Conservation (phyloP, 2,888 invertebrate genomes). For the Ophion costatus region DNA sequence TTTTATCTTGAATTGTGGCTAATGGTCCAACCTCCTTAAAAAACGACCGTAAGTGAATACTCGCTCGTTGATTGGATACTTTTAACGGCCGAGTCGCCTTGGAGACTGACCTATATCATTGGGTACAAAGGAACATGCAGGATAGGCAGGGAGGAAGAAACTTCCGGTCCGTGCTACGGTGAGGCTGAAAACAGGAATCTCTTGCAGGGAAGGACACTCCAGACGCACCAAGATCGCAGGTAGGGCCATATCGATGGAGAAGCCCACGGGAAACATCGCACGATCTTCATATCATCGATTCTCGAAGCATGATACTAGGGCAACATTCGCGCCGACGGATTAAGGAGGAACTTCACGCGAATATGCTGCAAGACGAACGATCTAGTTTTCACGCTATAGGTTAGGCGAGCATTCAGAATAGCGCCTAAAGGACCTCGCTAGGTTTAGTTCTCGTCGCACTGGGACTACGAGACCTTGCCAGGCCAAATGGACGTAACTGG, state of each 20-base stretch:
- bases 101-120: conserved; percentile 53
- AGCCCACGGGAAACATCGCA: conserved; percentile 41
- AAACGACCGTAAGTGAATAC: too few relatives aligned
- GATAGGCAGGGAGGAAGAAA: conserved; percentile 45
- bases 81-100: background rate
- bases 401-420: background rate
- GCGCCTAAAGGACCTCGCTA: too few relatives aligned
- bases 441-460: too few relatives aligned
- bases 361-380: too few relatives aligned
- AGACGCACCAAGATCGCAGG: conserved; percentile 55
- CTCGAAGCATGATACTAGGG: conserved; percentile 23
- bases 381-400: too few relatives aligned
- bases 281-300: conserved; percentile 61
- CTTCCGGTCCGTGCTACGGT: conserved; percentile 34
- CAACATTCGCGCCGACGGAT: conserved; percentile 4
- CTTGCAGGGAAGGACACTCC: conserved; percentile 41
- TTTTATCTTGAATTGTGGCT: too few relatives aligned
- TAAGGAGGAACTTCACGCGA: conserved; percentile 2
- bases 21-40: too few relatives aligned
- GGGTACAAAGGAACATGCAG: conserved; percentile 30
- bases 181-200: conserved; percentile 49
- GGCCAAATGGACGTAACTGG: too few relatives aligned
- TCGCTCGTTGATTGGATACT: background rate
- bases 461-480: too few relatives aligned
- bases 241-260: conserved; percentile 57